phyloP scores from a whole-genome alignment of 2,113 vertebrate species.

The Aleadryas rufinucha region DNA sequence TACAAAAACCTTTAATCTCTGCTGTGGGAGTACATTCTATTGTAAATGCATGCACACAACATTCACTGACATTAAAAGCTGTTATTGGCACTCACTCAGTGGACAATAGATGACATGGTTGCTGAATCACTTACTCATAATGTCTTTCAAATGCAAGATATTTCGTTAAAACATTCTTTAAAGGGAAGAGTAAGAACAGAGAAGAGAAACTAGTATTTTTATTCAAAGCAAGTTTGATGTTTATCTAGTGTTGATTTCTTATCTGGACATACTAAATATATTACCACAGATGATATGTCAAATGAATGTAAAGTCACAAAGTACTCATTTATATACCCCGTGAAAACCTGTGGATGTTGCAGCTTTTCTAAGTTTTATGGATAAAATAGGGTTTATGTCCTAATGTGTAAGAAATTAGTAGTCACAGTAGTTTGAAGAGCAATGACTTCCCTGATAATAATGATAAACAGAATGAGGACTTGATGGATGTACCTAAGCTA shows the following conservation, averaged over 20 bases:
- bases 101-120: neutral
- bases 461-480: neutral
- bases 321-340: neutral
- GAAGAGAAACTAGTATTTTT: neutral
- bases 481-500: constrained; percentile 2
- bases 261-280: neutral
- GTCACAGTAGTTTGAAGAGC: neutral
- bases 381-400: neutral
- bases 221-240: neutral
- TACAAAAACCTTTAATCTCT: constrained; percentile 6
- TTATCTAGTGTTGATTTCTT: neutral
- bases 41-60: neutral
- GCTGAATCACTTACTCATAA: neutral
- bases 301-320: neutral
- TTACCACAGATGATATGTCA: neutral
- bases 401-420: constrained; percentile 17
- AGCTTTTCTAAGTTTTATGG: neutral
- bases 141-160: neutral
- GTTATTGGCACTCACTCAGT: neutral
- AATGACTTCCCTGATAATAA: constrained; percentile 17
- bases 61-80: neutral
- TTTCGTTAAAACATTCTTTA: neutral
- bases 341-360: neutral
- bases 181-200: neutral
- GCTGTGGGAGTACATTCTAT: neutral